Conservation (phyloP, 1,140 invertebrate genomes). For the Eupristina koningsbergeri region DNA sequence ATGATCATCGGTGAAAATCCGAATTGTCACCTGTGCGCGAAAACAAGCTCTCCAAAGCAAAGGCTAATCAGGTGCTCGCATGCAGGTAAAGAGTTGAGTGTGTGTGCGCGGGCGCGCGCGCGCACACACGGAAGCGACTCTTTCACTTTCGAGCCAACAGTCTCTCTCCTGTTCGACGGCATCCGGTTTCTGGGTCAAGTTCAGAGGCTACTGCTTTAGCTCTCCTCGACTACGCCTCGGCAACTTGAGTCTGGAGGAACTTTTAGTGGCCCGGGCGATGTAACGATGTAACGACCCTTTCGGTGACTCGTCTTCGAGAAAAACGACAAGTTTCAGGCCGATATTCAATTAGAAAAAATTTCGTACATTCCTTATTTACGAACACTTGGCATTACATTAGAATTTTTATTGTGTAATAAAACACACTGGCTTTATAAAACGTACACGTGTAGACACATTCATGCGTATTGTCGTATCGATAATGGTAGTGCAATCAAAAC, state of each 20-base stretch:
- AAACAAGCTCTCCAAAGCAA: no score
- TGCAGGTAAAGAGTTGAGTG: no score
- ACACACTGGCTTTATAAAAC: background rate
- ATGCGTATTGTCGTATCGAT: no score
- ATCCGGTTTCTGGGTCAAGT: conserved; percentile 43
- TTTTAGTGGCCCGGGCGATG: background rate
- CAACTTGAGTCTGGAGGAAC: background rate
- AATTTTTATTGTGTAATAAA: background rate
- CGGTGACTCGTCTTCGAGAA: background rate
- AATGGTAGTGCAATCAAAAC: no score
- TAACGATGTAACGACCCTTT: background rate
- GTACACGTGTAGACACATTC: no score
- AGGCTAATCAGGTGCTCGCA: no score
- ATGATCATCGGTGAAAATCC: no score
- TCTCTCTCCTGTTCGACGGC: background rate
- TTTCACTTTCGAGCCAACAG: conserved; percentile 21
- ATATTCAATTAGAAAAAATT: background rate
- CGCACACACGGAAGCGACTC: background rate
- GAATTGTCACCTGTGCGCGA: no score
- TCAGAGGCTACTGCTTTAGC: no score
- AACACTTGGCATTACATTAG: background rate
- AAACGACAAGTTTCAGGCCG: no score
- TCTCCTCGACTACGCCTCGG: conserved; percentile 1
- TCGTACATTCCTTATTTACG: background rate
- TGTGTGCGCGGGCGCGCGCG: no score